Evolutionary conservation across 2,113 vertebrate genomes (phyloP).

Genomic region (Ophthalmolycus amberensis): DNA sequence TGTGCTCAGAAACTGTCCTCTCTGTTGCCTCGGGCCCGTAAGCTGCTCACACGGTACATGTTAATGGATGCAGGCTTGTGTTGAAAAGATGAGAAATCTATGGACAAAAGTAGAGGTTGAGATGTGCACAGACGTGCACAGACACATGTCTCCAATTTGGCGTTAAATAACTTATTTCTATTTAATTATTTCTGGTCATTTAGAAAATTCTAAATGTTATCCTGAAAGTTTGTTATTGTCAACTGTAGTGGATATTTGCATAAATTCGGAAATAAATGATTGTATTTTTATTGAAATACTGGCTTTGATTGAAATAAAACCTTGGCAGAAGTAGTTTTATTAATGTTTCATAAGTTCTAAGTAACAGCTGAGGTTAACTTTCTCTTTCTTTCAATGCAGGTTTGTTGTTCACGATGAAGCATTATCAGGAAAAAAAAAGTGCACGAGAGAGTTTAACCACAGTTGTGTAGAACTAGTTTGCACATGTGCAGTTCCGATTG

Average conservation of each 20-base stretch:
- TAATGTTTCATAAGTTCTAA: no score
- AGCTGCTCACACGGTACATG: slow-evolving; percentile 33
- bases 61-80: slow-evolving; percentile 14
- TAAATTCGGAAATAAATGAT: background rate
- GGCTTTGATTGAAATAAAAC: no score
- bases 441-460: no score
- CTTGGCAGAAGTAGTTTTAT: no score
- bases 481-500: no score
- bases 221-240: background rate
- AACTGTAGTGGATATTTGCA: background rate
- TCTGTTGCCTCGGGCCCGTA: slow-evolving; percentile 10
- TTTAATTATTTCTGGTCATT: background rate
- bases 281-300: no score
- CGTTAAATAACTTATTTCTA: background rate
- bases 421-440: no score
- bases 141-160: background rate
- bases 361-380: no score
- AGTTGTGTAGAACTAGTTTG: no score
- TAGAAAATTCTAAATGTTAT: background rate
- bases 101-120: background rate
- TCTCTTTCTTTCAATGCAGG: no score
- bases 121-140: background rate
- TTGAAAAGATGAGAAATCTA: background rate
- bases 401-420: no score
- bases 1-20: background rate